phyloP scores from a whole-genome alignment of 1,140 invertebrate species.

The Drosophila insularis region DNA sequence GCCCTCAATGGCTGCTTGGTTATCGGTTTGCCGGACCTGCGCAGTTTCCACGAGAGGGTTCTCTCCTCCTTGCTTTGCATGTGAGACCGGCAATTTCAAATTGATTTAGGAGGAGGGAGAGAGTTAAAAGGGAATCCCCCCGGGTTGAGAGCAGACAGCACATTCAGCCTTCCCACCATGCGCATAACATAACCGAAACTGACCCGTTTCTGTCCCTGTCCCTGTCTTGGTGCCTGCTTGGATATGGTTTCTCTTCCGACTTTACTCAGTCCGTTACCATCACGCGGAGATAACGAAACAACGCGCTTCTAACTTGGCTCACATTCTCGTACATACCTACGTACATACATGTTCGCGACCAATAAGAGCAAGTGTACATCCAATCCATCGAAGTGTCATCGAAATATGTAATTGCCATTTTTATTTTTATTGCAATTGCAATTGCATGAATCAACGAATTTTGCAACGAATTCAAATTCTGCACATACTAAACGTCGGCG shows the following conservation, averaged over 20 bases:
- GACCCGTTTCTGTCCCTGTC: constrained; percentile 7
- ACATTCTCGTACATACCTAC: background rate
- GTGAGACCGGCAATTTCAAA: constrained; percentile 7
- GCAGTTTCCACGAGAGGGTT: background rate
- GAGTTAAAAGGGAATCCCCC: constrained; percentile 6
- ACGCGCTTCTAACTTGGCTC: constrained; percentile 1
- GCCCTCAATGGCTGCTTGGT: too few relatives aligned
- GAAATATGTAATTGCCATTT: background rate
- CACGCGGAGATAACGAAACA: constrained; percentile 19
- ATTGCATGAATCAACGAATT: background rate
- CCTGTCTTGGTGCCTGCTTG: background rate
- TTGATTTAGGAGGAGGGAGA: background rate
- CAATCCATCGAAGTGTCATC: constrained; percentile 5
- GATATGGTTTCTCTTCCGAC: constrained; percentile 10
- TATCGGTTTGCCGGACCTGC: constrained; percentile 7
- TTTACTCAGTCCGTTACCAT: constrained; percentile 16
- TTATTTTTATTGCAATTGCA: background rate
- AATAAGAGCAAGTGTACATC: background rate
- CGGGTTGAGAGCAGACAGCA: background rate
- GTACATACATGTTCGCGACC: background rate
- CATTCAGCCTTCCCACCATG: constrained; percentile 15
- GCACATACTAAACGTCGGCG: background rate
- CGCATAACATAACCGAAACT: background rate
- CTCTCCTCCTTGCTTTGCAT: too few relatives aligned
- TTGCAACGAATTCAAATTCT: background rate